Evolutionary conservation across 2,113 vertebrate genomes (phyloP), one percentile per base, ranked within the genome.

Genomic region (Spea bombifrons): DNA sequence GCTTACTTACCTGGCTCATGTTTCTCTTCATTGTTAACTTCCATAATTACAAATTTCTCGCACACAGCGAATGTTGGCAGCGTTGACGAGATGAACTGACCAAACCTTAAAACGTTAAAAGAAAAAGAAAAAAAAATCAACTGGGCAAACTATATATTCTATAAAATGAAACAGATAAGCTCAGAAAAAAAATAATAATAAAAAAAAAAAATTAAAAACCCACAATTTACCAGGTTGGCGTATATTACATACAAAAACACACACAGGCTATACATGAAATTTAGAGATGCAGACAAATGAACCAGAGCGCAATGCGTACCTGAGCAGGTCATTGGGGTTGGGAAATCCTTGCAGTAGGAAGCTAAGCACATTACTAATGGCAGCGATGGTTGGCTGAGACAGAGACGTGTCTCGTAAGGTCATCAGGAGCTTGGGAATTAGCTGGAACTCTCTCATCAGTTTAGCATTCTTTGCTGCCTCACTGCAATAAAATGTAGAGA

Each of bases 11-110:
- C 95, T 86, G 90, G 90, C 13, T 98, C 97, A 5, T 94, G 88
- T 83, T 97, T 99, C 85, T 98, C 97, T 88, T 99, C 97, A 5
- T 93, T 93, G 66, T 92, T 97, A 84, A 96, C 90, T 86, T 98
- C 97, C 97, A 99, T 99, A 75, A 96, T 89, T n/a, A 98, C 96
- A 90, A 99, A 99, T 90, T 99, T 99, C 89, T 99, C 97, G 87
- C 96, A 98, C 75, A 98, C 96, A 0, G 97, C 97, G 76, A 98
- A 98, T 0, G 97, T 97, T 75, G 96, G 97, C 71, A 99, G 90
- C 73, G 97, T 99, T 30, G 97, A 99, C 75, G 97, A 96, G 87
- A 98, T 94, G 86, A 99, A 99, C 89, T 99, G 97, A 65, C 97
- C 97, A 77, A 97, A 98, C 85, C 97, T 95, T 90, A 13, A 87